Percentiles rank a stretch among this genome's conserved stretches.
Conservation (phyloP, 1,140 invertebrate species). For the Macrosteles quadrilineatus region DNA sequence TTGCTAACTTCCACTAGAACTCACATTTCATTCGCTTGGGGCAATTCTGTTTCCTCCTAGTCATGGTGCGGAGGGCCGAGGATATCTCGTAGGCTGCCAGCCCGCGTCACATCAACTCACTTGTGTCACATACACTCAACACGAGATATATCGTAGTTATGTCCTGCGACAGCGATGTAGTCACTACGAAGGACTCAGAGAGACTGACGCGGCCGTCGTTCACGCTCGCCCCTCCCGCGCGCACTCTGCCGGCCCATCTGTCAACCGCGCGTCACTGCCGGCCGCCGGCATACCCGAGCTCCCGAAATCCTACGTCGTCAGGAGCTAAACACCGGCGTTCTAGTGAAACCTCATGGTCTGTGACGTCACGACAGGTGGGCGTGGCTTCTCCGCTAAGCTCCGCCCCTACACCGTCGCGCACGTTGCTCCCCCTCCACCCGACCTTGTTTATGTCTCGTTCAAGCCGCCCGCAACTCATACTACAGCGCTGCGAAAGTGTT, state of each 20-base stretch:
- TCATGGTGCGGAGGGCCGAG: slow-evolving; percentile 32
- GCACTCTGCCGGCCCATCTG: slow-evolving; percentile 23
- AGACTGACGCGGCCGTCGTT: slow-evolving; percentile 17
- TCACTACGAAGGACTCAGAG: neutral
- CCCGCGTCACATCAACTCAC: no score
- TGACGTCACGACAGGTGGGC: slow-evolving; percentile 40
- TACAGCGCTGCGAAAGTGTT: slow-evolving; percentile 28
- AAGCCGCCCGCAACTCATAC: slow-evolving; percentile 24
- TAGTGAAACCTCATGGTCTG: slow-evolving; percentile 29
- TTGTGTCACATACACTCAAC: no score
- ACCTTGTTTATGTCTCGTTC: slow-evolving; percentile 27
- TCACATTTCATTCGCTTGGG: slow-evolving; percentile 45
- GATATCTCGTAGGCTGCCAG: neutral
- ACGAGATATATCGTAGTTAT: neutral
- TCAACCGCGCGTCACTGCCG: slow-evolving; percentile 5
- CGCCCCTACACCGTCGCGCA: slow-evolving; percentile 23
- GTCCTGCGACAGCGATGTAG: neutral
- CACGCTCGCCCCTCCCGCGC: neutral
- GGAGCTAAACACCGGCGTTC: slow-evolving; percentile 8
- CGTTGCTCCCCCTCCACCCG: slow-evolving; percentile 12
- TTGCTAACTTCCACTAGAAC: slow-evolving; percentile 35
- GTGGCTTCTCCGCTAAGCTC: slow-evolving; percentile 24
- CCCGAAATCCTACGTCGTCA: slow-evolving; percentile 25
- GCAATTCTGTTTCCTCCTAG: slow-evolving; percentile 43
- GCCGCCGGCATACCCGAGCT: neutral